phyloP scores from a whole-genome alignment of 2,113 vertebrate genomes.

The Hemibates koningsi region DNA sequence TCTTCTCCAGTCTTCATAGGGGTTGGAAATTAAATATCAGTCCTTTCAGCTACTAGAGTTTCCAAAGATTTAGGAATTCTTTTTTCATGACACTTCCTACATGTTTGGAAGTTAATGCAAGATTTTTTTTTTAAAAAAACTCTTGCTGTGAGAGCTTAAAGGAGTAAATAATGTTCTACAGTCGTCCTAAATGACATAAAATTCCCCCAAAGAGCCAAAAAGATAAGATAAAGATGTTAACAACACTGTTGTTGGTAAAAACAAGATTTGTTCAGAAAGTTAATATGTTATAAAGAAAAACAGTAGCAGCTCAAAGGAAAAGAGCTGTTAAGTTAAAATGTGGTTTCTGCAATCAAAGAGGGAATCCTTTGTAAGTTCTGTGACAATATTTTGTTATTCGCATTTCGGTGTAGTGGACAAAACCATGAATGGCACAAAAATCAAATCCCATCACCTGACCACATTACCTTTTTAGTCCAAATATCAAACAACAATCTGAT shows the following conservation, averaged over 20 bases:
- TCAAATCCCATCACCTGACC: neutral
- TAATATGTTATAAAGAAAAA: neutral
- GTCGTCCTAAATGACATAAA: fast-evolving
- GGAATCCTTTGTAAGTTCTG: fast-evolving
- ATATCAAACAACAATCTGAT: neutral
- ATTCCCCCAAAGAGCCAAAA: neutral
- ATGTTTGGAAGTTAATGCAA: neutral
- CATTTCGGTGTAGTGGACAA: neutral
- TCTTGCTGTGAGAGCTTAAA: neutral
- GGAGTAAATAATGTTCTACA: neutral
- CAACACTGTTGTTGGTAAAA: neutral
- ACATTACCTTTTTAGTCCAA: neutral
- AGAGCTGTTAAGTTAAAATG: neutral
- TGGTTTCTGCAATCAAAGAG: neutral
- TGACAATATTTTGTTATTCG: neutral
- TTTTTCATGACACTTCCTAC: neutral
- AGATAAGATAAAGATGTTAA: neutral
- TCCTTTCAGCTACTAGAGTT: neutral
- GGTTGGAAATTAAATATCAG: neutral
- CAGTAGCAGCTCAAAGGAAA: neutral
- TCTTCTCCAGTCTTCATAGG: neutral
- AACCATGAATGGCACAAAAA: neutral
- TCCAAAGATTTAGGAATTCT: neutral
- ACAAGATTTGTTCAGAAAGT: neutral
- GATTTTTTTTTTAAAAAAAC: fast-evolving